Base-by-base conservation (phyloP, 1,140 invertebrate species). In the Eupeodes corollae region DNA sequence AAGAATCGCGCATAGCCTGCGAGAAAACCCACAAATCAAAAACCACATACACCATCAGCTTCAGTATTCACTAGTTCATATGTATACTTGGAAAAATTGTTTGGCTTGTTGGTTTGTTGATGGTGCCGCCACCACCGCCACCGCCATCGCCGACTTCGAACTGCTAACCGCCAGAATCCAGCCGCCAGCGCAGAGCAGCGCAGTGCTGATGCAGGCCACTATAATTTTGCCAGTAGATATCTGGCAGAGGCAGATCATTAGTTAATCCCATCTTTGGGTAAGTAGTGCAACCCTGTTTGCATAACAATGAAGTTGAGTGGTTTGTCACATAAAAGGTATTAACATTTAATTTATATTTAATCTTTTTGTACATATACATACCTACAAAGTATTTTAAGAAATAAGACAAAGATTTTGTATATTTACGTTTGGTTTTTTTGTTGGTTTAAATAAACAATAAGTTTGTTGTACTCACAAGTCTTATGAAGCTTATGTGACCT, bases 1-100 rank as follows among this genome's bases (percentile, higher is more conserved):
- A 26, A 26, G 21, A 26, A 26, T 26, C 21, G 8, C 21, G 8
- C 21, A 26, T 8, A 37, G 51, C 11, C 30, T 34, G 33, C 50
- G 44, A 44, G 42, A 47, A 41, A 40, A 47, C 39, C 52, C 56
- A 53, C 50, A 52, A 51, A 38, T 14, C n/a, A 38, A 38, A 61
- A 61, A 58, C 58, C 59, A 58, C 58, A 61, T 56, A 61, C 56
- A 58, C 55, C 56, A 56, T 43, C 48, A 21, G 16, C 15, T 21
- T 10, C 41, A 42, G 16, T 14, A 42, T n/a, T n/a, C n/a, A n/a
- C n/a, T n/a, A n/a, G n/a, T n/a, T n/a, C n/a, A n/a, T n/a, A n/a
- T n/a, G n/a, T n/a, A n/a, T n/a, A n/a, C n/a, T n/a, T n/a, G n/a
- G n/a, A 35, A 34, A 40, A 19, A 37, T 32, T 11, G 18, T 15